Conservation (phyloP, 2,113 vertebrate genomes). For the Cavia porcellus region DNA sequence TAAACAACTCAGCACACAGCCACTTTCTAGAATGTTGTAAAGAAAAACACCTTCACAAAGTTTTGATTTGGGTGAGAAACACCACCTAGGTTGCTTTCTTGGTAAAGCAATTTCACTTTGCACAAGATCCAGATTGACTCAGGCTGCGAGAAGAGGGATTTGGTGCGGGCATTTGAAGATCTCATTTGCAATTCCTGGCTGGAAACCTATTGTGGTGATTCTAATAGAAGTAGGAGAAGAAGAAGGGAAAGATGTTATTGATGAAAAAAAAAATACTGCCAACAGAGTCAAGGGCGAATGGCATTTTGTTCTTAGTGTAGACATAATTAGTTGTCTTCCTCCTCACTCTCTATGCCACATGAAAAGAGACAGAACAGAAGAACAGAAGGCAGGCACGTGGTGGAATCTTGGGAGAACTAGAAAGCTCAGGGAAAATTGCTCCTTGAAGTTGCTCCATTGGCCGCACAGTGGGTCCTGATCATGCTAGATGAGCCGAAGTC, state of each 20-base stretch:
- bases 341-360: neutral
- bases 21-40: neutral
- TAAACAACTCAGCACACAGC: neutral
- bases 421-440: neutral
- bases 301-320: neutral
- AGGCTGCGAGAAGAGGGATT: neutral
- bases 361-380: neutral
- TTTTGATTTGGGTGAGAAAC: neutral
- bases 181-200: neutral
- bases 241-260: neutral
- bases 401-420: neutral
- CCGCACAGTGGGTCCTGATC: neutral
- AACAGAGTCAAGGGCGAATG: neutral
- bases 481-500: neutral
- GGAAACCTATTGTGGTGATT: neutral
- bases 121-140: neutral
- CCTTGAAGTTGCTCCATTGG: neutral
- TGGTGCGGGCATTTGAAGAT: neutral
- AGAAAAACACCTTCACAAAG: neutral
- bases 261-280: neutral
- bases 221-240: neutral
- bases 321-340: rapidly evolving
- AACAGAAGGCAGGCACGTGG: neutral
- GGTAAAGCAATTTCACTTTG: neutral
- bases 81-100: neutral